Base-by-base conservation (phyloP, 2,888 invertebrate genomes). In the Mythimna pallens region DNA sequence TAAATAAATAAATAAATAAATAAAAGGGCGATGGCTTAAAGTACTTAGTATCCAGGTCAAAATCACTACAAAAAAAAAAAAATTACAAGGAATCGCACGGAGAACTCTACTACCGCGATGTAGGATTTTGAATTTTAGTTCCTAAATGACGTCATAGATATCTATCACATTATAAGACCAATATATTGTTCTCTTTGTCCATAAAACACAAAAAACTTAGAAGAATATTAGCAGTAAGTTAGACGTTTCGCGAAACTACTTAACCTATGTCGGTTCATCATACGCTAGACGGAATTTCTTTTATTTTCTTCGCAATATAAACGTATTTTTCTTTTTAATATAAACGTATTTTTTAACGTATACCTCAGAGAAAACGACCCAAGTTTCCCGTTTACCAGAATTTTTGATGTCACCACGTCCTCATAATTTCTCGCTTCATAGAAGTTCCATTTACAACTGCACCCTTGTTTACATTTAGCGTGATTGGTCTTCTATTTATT, bases 401-500 rank as follows among this genome's bases (percentile, higher is more conserved):
- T 74, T 72, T 82, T 73, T 76, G 47, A 81, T 78, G 76, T 75
- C 71, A 30, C 68, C 55, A 71, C 20, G 61, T 73, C 73, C 70
- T 76, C 30, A 84, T 85, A 78, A 87, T 86, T 84, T 87, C 57
- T 72, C 86, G 85, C 75, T 80, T 74, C 77, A 73, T 78, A 77
- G 83, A 75, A 85, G 76, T 83, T 75, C 76, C 74, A 83, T 86
- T 82, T 81, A 55, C 76, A 70, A 76, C 64, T 78, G 83, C 86
- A 78, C 82, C 81, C 80, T 78, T 87, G 86, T 87, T 87, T 80
- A 85, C 81, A 76, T 82, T 67, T 65, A 81, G 69, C 86, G 78
- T 87, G 87, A 87, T 87, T 86, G 87, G 83, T 70, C 82, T 81
- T 80, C 79, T 85, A 81, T 86, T 87, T 86, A 80, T 86, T 86